Conservation (phyloP, 1,140 invertebrate genomes). For the Glossosoma conforme region DNA sequence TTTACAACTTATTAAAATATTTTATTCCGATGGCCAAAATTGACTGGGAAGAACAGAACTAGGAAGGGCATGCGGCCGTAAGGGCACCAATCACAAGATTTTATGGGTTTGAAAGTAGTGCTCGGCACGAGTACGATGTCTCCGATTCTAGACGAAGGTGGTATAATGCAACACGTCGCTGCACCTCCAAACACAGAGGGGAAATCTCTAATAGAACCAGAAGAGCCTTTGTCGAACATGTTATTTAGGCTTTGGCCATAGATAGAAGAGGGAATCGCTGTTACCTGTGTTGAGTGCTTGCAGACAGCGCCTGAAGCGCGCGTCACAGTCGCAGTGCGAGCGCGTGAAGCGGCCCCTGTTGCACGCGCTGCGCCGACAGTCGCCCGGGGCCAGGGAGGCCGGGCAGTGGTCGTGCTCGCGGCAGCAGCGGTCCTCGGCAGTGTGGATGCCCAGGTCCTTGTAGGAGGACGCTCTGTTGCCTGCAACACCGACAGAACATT, state of each 20-base stretch:
- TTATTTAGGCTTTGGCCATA: background rate
- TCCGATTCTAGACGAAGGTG: background rate
- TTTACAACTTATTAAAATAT: no score
- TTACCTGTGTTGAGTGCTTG: conserved; percentile 56
- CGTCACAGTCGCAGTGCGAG: conserved; percentile 69
- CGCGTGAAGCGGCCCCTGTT: conserved; percentile 64
- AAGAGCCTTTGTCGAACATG: no score
- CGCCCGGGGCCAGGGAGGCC: conserved; percentile 51
- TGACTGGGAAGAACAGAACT: no score
- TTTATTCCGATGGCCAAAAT: no score
- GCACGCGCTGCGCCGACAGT: conserved; percentile 61
- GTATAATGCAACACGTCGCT: background rate
- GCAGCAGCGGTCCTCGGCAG: conserved; percentile 66
- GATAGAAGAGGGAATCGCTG: background rate
- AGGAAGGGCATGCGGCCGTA: no score
- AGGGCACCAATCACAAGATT: no score
- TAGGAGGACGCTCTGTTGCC: conserved; percentile 54
- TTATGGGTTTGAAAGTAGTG: background rate
- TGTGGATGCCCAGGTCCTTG: conserved; percentile 61
- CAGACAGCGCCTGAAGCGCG: conserved; percentile 60
- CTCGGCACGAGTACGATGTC: background rate
- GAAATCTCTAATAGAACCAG: background rate
- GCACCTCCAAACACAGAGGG: background rate
- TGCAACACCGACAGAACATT: conserved; percentile 13
- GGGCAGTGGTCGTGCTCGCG: conserved; percentile 73